These are phyloP conservation scores for Telmatochromis brichardi DNA, from an alignment of 2,113 vertebrate species.

Conservation along the genomic window DNA sequence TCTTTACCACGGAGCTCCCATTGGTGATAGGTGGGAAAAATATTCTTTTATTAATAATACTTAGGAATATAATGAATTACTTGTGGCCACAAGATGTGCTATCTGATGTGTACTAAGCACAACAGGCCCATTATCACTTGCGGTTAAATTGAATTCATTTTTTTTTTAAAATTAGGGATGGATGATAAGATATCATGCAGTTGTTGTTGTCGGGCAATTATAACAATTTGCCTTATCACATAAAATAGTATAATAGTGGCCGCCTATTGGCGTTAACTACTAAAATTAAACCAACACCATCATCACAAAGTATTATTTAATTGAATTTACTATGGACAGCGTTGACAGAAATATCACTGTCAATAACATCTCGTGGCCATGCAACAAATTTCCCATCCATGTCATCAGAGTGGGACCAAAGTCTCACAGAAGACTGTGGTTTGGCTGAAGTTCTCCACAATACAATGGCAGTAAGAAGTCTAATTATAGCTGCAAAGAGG, in stretches of 20 bases:
- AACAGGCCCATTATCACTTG: not conserved
- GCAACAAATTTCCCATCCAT: not conserved
- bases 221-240: not conserved
- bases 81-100: not conserved
- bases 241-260: not conserved
- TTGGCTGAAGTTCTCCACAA: slow-evolving; percentile 25
- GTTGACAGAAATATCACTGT: not conserved
- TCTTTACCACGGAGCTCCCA: not conserved
- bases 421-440: not conserved
- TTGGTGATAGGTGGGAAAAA: not conserved
- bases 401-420: not conserved
- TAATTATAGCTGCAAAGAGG: slow-evolving; percentile 44
- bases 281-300: not conserved
- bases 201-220: not conserved
- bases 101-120: not conserved
- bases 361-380: not conserved
- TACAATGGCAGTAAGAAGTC: slow-evolving; percentile 22
- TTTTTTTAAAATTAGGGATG: not conserved
- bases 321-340: not conserved
- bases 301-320: not conserved
- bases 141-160: not conserved
- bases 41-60: not conserved
- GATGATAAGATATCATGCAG: not conserved
- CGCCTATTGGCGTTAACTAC: not conserved
- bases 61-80: not conserved